phyloP scores from a whole-genome alignment of 2,797 vertebrate species.

The Acropternis orthonyx region DNA sequence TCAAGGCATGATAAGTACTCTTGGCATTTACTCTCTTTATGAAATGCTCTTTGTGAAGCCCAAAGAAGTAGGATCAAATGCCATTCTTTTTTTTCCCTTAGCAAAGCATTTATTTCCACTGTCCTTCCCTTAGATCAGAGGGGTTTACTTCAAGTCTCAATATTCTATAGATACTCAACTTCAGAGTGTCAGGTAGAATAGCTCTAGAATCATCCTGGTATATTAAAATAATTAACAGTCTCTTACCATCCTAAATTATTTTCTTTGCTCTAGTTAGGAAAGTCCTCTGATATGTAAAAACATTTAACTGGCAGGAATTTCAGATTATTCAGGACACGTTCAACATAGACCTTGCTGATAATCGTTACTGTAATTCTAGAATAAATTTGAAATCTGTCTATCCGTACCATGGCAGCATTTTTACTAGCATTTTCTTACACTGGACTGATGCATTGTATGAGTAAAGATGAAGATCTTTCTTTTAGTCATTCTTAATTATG shows the following conservation, averaged over 20 bases:
- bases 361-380: background rate
- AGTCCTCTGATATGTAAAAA: background rate
- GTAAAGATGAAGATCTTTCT: background rate
- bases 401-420: background rate
- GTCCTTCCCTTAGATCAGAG: background rate
- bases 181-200: background rate
- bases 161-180: background rate
- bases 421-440: background rate
- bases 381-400: background rate
- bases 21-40: background rate
- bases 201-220: background rate
- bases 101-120: background rate
- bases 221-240: background rate
- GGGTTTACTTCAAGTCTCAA: background rate
- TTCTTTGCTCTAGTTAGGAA: background rate
- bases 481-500: background rate
- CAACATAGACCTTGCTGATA: background rate
- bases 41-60: background rate
- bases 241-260: background rate
- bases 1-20: fast-evolving
- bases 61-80: background rate
- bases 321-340: background rate
- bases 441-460: background rate
- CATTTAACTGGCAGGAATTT: background rate
- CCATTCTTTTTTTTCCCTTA: background rate